Percentiles rank a stretch among this genome's conserved stretches.
Conservation (phyloP, 2,888 invertebrate genomes). For the Papilio demoleus region DNA sequence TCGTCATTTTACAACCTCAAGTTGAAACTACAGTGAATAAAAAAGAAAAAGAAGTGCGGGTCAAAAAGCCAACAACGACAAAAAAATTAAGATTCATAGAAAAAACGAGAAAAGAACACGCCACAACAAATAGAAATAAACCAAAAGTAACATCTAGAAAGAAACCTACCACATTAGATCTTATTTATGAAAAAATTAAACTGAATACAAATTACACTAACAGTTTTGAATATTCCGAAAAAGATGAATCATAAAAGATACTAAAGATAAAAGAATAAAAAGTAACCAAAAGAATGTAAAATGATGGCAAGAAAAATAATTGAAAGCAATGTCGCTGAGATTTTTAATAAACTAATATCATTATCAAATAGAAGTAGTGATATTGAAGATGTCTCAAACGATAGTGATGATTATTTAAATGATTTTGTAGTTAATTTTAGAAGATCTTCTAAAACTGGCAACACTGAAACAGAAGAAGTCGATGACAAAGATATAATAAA, state of each 20-base stretch:
- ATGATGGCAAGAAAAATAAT: conserved; percentile 17
- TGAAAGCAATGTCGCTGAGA: background rate
- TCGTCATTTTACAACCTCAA: conserved; percentile 12
- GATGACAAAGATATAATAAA: background rate
- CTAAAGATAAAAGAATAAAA: background rate
- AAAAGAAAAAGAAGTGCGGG: background rate
- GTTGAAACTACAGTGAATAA: background rate
- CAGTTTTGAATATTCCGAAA: background rate
- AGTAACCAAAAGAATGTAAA: conserved; percentile 23
- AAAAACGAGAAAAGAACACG: conserved; percentile 1
- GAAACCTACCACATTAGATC: background rate
- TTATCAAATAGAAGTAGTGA: background rate
- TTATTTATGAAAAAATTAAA: background rate
- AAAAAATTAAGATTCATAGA: background rate
- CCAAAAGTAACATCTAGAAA: background rate
- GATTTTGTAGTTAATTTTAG: background rate
- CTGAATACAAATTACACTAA: background rate
- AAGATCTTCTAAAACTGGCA: conserved; percentile 1
- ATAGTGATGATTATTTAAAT: background rate
- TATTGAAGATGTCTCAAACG: background rate
- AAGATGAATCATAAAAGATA: background rate
- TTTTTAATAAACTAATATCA: background rate
- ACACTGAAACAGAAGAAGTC: background rate
- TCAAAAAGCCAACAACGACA: background rate
- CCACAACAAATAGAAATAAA: background rate